Evolutionary conservation across 2,797 vertebrate species (phyloP).

Genomic region (Echiichthys vipera): DNA sequence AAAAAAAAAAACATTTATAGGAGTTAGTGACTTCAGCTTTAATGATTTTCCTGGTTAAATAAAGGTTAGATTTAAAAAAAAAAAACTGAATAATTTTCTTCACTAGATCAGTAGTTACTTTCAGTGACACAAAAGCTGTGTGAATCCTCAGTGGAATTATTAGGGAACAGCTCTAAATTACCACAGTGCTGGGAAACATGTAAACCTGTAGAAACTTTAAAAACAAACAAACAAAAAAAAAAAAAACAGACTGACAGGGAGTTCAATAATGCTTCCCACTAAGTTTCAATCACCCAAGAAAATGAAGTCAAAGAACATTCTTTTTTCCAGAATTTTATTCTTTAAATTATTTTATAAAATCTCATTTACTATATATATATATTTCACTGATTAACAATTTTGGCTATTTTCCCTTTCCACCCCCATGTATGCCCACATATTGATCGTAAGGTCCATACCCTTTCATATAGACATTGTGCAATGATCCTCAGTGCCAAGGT

Average conservation of each 20-base stretch:
- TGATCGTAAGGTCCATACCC: slow-evolving; percentile 65
- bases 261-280: neutral
- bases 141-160: neutral
- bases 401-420: slow-evolving; percentile 78
- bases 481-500: slow-evolving; percentile 72
- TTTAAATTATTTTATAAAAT: slow-evolving; percentile 88
- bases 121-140: neutral
- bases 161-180: neutral
- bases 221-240: neutral
- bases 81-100: neutral
- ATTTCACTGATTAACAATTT: slow-evolving; percentile 80
- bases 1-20: too few relatives aligned
- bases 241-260: too few relatives aligned
- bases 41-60: too few relatives aligned
- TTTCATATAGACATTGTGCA: slow-evolving; percentile 78
- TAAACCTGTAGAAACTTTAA: neutral
- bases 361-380: slow-evolving; percentile 76
- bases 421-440: slow-evolving; percentile 64
- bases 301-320: slow-evolving; percentile 20
- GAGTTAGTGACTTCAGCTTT: too few relatives aligned
- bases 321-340: slow-evolving; percentile 84
- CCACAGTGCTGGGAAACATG: neutral
- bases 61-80: too few relatives aligned
- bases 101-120: neutral
- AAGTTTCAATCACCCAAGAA: slow-evolving; percentile 6